Conservation (phyloP, 2,888 invertebrate genomes). For the Ophion obscuratus region DNA sequence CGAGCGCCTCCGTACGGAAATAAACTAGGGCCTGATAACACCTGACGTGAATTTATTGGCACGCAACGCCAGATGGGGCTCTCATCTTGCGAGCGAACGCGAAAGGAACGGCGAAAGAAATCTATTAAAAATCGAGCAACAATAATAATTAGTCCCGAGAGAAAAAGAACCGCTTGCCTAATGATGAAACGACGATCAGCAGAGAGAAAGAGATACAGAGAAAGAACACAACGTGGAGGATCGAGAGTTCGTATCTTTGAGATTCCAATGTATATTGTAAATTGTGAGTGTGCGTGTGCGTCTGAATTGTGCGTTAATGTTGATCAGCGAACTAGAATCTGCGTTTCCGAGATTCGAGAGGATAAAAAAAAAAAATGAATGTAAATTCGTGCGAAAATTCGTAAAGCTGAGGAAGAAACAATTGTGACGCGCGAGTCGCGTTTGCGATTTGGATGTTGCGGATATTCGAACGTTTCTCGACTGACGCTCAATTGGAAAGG, state of each 20-base stretch:
- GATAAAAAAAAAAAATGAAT: conserved; percentile 6
- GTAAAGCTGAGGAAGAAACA: not conserved
- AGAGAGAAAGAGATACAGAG: not conserved
- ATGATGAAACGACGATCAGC: conserved; percentile 35
- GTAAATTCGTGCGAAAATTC: not conserved
- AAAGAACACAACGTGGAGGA: not conserved
- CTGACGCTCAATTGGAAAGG: conserved; percentile 58
- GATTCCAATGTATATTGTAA: conserved; percentile 55
- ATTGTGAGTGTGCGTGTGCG: not conserved
- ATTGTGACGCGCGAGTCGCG: too few relatives aligned
- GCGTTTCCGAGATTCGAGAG: not conserved
- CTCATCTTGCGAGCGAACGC: conserved; percentile 30
- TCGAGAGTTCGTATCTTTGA: conserved; percentile 49
- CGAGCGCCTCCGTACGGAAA: conserved; percentile 22
- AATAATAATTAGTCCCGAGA: conserved; percentile 36
- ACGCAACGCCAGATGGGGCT: conserved; percentile 47
- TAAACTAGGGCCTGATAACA: conserved; percentile 39
- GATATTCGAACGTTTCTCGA: conserved; percentile 31
- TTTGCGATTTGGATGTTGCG: conserved; percentile 5
- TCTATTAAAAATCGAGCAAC: conserved; percentile 5
- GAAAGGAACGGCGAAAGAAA: not conserved
- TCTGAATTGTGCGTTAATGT: not conserved
- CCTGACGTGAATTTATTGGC: conserved; percentile 35
- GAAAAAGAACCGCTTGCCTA: conserved; percentile 55
- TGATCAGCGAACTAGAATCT: too few relatives aligned